Percentiles rank a stretch among this genome's conserved stretches.
phyloP scores from a whole-genome alignment of 2,113 vertebrate species.

The Promerops cafer region DNA sequence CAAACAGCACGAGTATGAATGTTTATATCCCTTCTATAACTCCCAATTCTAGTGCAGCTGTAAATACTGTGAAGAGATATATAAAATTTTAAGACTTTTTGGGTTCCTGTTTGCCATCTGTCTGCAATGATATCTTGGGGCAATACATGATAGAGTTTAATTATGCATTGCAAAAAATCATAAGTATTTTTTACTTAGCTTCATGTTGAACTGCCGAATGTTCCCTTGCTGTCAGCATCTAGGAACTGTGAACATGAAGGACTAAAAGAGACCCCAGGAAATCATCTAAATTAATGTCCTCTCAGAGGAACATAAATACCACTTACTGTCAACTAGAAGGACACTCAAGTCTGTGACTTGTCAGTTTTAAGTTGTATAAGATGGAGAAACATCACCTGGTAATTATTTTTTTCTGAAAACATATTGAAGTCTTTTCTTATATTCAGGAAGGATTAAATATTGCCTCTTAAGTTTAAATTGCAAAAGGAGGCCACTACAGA shows the following conservation, averaged over 20 bases:
- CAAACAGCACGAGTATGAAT: neutral
- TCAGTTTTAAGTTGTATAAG: neutral
- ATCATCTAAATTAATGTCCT: neutral
- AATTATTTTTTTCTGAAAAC: neutral
- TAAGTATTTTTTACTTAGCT: neutral
- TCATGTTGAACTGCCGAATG: neutral
- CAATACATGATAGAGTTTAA: neutral
- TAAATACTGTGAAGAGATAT: neutral
- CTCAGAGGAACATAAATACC: neutral
- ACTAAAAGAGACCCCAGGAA: neutral
- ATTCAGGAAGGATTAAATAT: neutral
- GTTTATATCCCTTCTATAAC: neutral
- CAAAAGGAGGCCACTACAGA: neutral
- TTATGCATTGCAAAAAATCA: neutral
- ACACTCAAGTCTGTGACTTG: neutral
- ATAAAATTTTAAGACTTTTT: neutral
- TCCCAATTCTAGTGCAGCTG: neutral
- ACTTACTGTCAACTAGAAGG: neutral
- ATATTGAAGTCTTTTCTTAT: neutral
- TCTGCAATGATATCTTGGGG: neutral
- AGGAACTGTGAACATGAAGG: neutral
- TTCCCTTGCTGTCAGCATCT: neutral
- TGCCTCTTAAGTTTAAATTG: neutral
- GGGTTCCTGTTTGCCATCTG: neutral
- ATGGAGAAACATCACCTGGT: neutral